Evolutionary conservation across 1,140 invertebrate genomes (phyloP).

Genomic region (Chironomus striatipennis): DNA sequence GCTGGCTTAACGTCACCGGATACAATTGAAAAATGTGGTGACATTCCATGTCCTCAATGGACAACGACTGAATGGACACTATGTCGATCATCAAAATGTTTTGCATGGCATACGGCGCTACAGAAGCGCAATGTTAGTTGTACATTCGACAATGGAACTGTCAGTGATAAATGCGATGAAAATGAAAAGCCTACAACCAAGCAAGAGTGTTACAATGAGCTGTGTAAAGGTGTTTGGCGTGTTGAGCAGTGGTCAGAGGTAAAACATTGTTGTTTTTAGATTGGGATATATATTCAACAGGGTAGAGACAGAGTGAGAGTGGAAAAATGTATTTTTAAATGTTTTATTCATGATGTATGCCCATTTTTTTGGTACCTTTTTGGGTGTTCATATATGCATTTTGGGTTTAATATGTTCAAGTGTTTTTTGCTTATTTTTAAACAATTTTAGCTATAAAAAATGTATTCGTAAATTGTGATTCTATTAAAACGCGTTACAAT

Average conservation of each 20-base stretch:
- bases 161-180: conserved; percentile 54
- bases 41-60: conserved; percentile 64
- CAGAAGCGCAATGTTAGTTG: conserved; percentile 65
- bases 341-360: background rate
- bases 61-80: conserved; percentile 57
- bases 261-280: conserved; percentile 30
- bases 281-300: conserved; percentile 16
- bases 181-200: conserved; percentile 56
- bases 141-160: conserved; percentile 53
- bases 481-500: no score
- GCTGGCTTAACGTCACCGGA: conserved; percentile 54
- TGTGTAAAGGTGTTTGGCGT: conserved; percentile 74
- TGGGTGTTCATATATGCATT: no score
- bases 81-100: conserved; percentile 62
- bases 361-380: no score
- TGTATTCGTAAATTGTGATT: no score
- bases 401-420: no score
- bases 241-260: conserved; percentile 84
- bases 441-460: no score
- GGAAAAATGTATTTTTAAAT: background rate
- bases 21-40: conserved; percentile 59
- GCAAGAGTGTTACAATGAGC: conserved; percentile 68
- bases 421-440: no score
- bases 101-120: conserved; percentile 70
- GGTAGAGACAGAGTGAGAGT: background rate